Conservation (phyloP, 2,797 vertebrate genomes). For the Hozukius guyotensis region DNA sequence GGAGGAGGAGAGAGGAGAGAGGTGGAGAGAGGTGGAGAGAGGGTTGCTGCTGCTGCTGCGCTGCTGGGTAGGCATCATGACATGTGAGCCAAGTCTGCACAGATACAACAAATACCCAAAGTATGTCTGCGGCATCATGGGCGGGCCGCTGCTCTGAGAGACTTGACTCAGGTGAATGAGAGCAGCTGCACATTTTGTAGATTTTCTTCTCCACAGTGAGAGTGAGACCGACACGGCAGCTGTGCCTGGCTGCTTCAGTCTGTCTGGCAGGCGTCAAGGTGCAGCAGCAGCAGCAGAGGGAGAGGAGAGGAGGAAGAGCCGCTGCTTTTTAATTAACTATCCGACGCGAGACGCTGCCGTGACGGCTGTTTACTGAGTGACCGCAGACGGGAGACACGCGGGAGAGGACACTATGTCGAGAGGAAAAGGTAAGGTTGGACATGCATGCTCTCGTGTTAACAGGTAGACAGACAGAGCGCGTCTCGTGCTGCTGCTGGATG, state of each 20-base stretch:
- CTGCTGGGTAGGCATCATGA: constrained; percentile 56
- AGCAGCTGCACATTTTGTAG: constrained; percentile 22
- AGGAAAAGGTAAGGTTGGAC: constrained; percentile 74
- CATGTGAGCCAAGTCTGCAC: constrained; percentile 75
- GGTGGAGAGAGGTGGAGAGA: background rate
- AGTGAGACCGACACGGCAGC: constrained; percentile 28
- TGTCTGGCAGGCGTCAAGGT: constrained; percentile 60
- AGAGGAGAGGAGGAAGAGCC: constrained; percentile 53
- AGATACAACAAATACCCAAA: constrained; percentile 65
- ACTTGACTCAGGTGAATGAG: constrained; percentile 57
- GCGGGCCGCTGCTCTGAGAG: constrained; percentile 27
- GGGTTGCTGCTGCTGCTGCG: constrained; percentile 14
- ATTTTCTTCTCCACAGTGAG: constrained; percentile 3
- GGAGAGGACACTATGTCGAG: constrained; percentile 78
- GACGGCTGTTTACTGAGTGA: constrained; percentile 37
- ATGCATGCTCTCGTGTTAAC: constrained; percentile 50
- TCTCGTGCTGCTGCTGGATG: constrained; percentile 20
- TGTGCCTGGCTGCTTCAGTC: constrained; percentile 23
- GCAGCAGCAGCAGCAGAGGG: constrained; percentile 55
- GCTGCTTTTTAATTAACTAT: constrained; percentile 53
- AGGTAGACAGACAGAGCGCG: constrained; percentile 62
- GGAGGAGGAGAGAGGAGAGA: background rate
- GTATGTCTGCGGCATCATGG: constrained; percentile 57
- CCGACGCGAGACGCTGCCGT: constrained; percentile 25
- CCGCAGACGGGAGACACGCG: constrained; percentile 26